These are phyloP conservation scores for Murina feae DNA, from an alignment of 2,113 vertebrate species.

Conservation along the genomic window DNA sequence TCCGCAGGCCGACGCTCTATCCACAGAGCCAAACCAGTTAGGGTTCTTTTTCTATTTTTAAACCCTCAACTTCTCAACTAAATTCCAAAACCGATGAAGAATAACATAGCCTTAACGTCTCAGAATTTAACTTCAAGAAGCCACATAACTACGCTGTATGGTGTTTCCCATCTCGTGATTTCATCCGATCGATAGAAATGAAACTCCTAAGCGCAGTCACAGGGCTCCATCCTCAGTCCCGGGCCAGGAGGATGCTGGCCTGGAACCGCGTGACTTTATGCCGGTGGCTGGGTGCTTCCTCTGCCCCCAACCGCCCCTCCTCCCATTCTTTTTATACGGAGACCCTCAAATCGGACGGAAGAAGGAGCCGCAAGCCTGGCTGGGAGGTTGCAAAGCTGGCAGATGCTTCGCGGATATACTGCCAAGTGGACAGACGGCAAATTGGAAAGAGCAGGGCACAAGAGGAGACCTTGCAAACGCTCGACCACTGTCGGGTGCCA, in stretches of 20 bases:
- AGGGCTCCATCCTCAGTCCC: neutral
- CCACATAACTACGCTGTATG: neutral
- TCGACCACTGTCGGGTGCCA: conserved; percentile 33
- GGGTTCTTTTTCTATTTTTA: conserved; percentile 21
- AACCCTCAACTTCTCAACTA: conserved; percentile 14
- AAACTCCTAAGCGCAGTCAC: conserved; percentile 7
- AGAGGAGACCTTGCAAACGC: conserved; percentile 33
- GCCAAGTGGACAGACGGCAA: conserved; percentile 68
- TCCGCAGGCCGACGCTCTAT: no score
- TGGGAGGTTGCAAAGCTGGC: conserved; percentile 30
- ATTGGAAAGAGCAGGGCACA: conserved; percentile 51
- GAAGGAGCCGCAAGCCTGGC: conserved; percentile 46
- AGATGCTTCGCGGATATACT: conserved; percentile 16
- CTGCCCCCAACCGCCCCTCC: accelerated
- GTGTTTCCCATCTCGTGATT: neutral
- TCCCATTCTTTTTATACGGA: neutral
- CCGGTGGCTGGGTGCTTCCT: conserved; percentile 22
- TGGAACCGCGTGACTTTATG: neutral
- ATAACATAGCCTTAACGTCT: neutral
- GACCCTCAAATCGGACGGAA: conserved; percentile 64
- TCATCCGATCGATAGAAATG: neutral
- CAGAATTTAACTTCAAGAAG: neutral
- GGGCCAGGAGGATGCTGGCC: neutral
- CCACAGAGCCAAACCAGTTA: no score
- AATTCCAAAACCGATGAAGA: neutral